Conservation (phyloP, 2,888 invertebrate species). For the Penaeus monodon region DNA sequence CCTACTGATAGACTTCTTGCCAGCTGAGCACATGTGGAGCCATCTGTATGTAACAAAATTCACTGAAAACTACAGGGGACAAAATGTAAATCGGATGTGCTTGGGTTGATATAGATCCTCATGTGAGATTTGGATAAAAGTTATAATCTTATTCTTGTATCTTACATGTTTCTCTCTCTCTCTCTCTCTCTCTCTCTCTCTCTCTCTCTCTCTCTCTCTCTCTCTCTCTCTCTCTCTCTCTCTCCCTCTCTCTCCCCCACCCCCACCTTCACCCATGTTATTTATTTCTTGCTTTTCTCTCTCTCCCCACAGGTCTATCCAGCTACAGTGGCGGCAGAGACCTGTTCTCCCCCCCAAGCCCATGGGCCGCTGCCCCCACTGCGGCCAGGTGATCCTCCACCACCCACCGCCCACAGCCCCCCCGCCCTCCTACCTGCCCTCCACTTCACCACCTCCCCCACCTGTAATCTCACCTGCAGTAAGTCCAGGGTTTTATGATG, state of each 20-base stretch:
- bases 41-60: no score
- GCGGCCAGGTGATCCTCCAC: slow-evolving; percentile 75
- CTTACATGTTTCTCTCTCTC: no score
- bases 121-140: no score
- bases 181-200: slow-evolving; percentile 17
- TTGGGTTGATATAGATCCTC: no score
- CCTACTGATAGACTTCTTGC: no score
- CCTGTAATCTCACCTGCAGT: slow-evolving; percentile 61
- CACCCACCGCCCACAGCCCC: slow-evolving; percentile 58
- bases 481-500: slow-evolving; percentile 14
- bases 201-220: slow-evolving; percentile 21
- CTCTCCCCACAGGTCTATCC: slow-evolving; percentile 44
- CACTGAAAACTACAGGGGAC: no score
- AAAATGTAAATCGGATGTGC: no score
- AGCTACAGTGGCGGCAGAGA: slow-evolving; percentile 66
- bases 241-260: slow-evolving; percentile 35
- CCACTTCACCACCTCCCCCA: slow-evolving; percentile 60
- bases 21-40: no score
- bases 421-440: slow-evolving; percentile 56
- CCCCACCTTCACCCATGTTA: neutral
- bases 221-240: slow-evolving; percentile 40
- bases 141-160: neutral
- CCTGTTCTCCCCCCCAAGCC: slow-evolving; percentile 72
- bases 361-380: slow-evolving; percentile 79
- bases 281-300: neutral